Evolutionary conservation across 2,797 vertebrate genomes (phyloP), one percentile per base, ranked within the genome.

Genomic region (Oryzias sinensis): DNA sequence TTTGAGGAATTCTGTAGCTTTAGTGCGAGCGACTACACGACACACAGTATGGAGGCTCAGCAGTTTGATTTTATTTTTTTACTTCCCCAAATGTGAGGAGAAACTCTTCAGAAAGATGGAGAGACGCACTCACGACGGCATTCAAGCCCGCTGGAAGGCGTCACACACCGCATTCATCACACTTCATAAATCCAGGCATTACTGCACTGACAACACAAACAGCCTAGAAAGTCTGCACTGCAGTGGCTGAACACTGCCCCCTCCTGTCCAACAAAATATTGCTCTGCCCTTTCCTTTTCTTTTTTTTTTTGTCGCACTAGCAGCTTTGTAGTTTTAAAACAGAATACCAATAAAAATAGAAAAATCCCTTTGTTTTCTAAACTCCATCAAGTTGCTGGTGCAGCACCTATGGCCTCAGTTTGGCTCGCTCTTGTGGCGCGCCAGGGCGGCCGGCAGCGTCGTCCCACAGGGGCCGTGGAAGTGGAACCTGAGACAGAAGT

Each of bases 401-500:
- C 33, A 33, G 2, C 9, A 33, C 11, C 33, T 9, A 7, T 2
- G 29, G 29, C 8, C 47, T 86, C 65, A 89, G 53, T 81, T 68
- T 14, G 63, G 65, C 79, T 97, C 94, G 0, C 75, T 85, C 61
- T 93, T 79, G 29, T 95, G 94, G 6, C 65, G 85, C 1, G 90
- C 92, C 49, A 99, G 88, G 0, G 95, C 95, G 8, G 91, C 87
- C 0, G 95, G 96, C 71, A 98, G 77, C 0, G 92, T 97, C 24
- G 64, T 92, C 11, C 95, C 97, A 84, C 96, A 97, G 18, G 95
- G 94, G 29, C 97, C 96, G 0, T 92, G 82, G 82, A 98, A 98
- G 85, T 98, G 94, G 73, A 96, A 99, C 89, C 97, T 98, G 82
- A 24, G 84, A 76, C 1, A 69, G 14, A 43, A 1, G 18, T 2